Evolutionary conservation across 2,797 vertebrate genomes (phyloP), one percentile per base, ranked within the genome.

Genomic region (Hipposideros larvatus): DNA sequence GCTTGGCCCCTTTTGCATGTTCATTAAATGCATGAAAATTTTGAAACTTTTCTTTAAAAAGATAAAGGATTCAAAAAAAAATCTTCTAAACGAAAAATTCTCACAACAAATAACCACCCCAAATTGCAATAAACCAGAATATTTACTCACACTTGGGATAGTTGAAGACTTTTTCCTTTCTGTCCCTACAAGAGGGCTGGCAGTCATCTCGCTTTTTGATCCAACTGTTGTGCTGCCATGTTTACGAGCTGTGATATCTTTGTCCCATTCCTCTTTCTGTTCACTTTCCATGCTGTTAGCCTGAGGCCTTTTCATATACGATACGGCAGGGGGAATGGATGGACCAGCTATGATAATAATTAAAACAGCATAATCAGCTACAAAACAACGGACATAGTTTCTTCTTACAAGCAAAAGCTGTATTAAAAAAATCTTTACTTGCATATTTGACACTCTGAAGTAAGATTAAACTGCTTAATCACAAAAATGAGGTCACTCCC

Each of bases 201-300:
- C 99, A 0, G 99, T 98, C 98, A 99, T 98, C 21, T 99, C 99
- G 71, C 99, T 99, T 98, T 99, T 99, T 1, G 99, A 99, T 46
- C 99, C 98, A 75, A 98, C 99, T 4, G 97, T 98, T 14, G 98
- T 99, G 98, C 99, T 99, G 98, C 99, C 99, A 8, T 99, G 99
- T 95, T 99, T 99, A 68, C 99, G 99, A 0, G 99, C 98, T 0
- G 46, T 34, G 75, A 98, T 96, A 28, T 99, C 99, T 92, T 99
- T 99, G 93, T 99, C 99, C 99, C 99, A 99, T 68, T 99, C 99
- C 92, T 99, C 99, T 84, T 99, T 99, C 98, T 99, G 99, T 59
- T 99, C 99, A 1, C 98, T 99, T 83, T 99, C 99, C 97, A 99
- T 99, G 0, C 99, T 99, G 90, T 99, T 99, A 26, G 99, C 99